Percentiles rank a stretch among this genome's conserved stretches.
Evolutionary conservation across 2,113 vertebrate genomes (phyloP).

Genomic region (Phylloscopus whistleri): DNA sequence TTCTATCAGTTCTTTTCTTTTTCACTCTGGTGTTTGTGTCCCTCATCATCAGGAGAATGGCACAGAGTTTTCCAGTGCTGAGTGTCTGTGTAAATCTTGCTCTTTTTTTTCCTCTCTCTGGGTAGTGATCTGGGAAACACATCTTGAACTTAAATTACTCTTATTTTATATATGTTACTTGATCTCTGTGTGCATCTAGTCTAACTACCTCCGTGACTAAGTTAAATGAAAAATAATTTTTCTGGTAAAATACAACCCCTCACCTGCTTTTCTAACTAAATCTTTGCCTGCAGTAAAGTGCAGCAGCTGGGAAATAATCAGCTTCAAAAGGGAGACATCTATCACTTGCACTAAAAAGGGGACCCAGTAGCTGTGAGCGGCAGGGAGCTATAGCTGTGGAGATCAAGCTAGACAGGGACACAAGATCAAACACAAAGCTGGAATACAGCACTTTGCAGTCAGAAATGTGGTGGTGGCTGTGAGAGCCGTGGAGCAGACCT

Average conservation of each 20-base stretch:
- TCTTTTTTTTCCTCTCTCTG: neutral
- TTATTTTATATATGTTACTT: neutral
- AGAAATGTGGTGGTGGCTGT: neutral
- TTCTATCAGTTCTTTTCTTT: neutral
- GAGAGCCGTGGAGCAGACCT: neutral
- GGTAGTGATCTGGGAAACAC: neutral
- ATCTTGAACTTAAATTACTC: neutral
- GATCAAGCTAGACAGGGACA: neutral
- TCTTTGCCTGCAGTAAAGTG: neutral
- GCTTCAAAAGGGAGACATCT: neutral
- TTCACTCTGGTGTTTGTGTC: neutral
- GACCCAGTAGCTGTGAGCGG: neutral
- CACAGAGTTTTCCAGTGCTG: neutral
- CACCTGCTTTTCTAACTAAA: neutral
- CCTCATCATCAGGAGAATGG: neutral
- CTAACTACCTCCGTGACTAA: neutral
- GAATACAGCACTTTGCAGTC: neutral
- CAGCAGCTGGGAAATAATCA: neutral
- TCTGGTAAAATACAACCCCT: neutral
- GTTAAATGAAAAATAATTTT: neutral
- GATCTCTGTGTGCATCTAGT: neutral
- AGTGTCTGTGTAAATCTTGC: neutral
- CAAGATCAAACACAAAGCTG: neutral
- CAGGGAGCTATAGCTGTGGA: neutral
- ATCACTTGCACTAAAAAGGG: neutral